These are phyloP conservation scores for Halcyon senegalensis DNA, from an alignment of 2,113 vertebrate genomes.

Conservation along the genomic window DNA sequence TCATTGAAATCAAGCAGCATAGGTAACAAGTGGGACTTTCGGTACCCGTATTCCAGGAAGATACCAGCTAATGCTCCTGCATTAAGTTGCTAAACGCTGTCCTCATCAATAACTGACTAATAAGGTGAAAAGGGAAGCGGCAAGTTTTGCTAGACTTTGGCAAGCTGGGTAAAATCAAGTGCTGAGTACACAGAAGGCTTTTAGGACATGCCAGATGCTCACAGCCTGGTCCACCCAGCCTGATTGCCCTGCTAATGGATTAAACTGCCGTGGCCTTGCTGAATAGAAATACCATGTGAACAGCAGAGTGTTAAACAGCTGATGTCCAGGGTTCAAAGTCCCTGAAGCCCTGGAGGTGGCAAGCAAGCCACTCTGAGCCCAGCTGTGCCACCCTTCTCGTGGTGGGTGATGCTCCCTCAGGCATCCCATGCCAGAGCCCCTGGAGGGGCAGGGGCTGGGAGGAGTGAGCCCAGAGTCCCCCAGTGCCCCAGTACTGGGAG, in stretches of 20 bases:
- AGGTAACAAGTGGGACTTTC: background rate
- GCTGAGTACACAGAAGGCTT: slow-evolving; percentile 49
- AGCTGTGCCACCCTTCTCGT: background rate
- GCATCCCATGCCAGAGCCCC: background rate
- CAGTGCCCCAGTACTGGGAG: background rate
- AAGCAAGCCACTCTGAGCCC: background rate
- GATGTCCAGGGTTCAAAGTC: background rate
- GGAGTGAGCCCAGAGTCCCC: background rate
- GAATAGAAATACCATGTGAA: rapidly evolving
- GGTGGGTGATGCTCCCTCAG: background rate
- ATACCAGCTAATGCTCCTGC: background rate
- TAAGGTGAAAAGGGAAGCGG: rapidly evolving
- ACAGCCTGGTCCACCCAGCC: background rate
- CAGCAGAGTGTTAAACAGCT: background rate
- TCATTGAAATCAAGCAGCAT: background rate
- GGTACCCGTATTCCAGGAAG: background rate
- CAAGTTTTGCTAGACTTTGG: background rate
- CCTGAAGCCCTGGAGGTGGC: background rate
- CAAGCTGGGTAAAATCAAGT: background rate
- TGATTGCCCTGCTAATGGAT: background rate
- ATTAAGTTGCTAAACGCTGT: slow-evolving; percentile 32
- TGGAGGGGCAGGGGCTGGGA: rapidly evolving
- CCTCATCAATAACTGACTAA: slow-evolving; percentile 21
- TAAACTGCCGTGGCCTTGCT: rapidly evolving
- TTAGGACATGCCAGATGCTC: background rate